Conservation (phyloP, 2,888 invertebrate species). For the Protodeltote pygarga region DNA sequence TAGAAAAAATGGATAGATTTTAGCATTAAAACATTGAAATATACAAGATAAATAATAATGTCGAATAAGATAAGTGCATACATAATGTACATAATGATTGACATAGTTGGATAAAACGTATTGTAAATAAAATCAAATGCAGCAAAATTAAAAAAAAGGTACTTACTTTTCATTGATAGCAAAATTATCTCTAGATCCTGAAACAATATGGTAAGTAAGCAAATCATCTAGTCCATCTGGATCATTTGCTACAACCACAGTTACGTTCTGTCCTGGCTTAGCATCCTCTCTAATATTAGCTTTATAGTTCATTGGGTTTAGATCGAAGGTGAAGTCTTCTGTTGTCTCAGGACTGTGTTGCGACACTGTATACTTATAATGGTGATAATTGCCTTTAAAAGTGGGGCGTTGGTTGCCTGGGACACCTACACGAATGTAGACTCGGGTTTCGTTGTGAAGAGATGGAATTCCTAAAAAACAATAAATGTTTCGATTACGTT, state of each 20-base stretch:
- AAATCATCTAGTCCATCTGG: conserved; percentile 92
- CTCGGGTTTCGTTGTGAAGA: conserved; percentile 88
- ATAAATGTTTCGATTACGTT: too few species aligned
- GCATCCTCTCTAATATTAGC: conserved; percentile 91
- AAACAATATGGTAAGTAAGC: conserved; percentile 90
- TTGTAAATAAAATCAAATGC: neutral
- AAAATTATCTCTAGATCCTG: conserved; percentile 92
- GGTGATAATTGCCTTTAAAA: conserved; percentile 91
- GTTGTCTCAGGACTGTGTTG: conserved; percentile 67
- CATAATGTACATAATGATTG: too few species aligned
- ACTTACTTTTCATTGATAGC: conserved; percentile 90
- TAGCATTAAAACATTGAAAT: too few species aligned
- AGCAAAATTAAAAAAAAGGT: neutral
- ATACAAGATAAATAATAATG: too few species aligned
- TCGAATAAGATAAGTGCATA: too few species aligned
- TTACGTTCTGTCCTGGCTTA: conserved; percentile 89
- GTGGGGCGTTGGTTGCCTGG: conserved; percentile 93
- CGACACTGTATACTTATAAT: conserved; percentile 77
- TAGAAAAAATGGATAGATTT: conserved; percentile 69
- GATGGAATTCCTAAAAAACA: conserved; percentile 88
- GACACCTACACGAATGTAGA: conserved; percentile 91
- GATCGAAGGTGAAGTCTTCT: conserved; percentile 80
- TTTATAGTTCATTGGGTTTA: conserved; percentile 90
- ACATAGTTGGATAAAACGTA: too few species aligned
- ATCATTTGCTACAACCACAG: conserved; percentile 91